Percentiles rank a stretch among this genome's conserved stretches.
Evolutionary conservation across 1,140 invertebrate species (phyloP).

Genomic region (Antheraea mylitta): DNA sequence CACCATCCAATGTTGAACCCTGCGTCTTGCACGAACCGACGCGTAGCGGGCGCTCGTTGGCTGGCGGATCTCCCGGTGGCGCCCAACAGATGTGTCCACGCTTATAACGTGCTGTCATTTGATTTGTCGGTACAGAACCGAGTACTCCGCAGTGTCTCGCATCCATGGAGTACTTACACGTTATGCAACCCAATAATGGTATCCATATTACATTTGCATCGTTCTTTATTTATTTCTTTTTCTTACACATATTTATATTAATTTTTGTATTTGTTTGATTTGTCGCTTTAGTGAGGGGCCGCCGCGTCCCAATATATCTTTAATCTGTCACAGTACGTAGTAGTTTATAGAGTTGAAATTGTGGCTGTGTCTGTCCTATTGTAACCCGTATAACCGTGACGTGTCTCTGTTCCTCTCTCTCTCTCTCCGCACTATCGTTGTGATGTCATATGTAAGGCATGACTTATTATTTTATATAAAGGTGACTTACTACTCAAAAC

Average conservation of each 20-base stretch:
- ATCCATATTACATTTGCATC: constrained; percentile 65
- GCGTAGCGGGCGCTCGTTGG: no score
- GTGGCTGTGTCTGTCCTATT: constrained; percentile 65
- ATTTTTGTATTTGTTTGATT: constrained; percentile 30
- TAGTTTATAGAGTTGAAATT: constrained; percentile 62
- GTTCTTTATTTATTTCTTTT: constrained; percentile 32
- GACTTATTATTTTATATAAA: constrained; percentile 54
- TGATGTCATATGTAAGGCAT: constrained; percentile 51
- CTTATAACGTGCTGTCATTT: constrained; percentile 72
- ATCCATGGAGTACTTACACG: constrained; percentile 76
- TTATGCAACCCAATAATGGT: constrained; percentile 72
- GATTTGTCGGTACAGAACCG: constrained; percentile 76
- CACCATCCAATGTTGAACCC: neutral
- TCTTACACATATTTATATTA: constrained; percentile 28
- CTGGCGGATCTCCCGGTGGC: constrained; percentile 6
- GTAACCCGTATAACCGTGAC: constrained; percentile 38
- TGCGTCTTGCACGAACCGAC: no score
- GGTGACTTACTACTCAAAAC: constrained; percentile 83
- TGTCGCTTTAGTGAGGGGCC: constrained; percentile 46
- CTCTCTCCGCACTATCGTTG: constrained; percentile 29
- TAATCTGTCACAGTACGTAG: constrained; percentile 45
- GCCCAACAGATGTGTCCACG: constrained; percentile 27
- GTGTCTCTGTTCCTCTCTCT: neutral
- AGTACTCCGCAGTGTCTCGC: constrained; percentile 73
- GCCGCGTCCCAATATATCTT: constrained; percentile 24